These are phyloP conservation scores for Haemorhous mexicanus DNA, from an alignment of 2,113 vertebrate species.

Conservation along the genomic window DNA sequence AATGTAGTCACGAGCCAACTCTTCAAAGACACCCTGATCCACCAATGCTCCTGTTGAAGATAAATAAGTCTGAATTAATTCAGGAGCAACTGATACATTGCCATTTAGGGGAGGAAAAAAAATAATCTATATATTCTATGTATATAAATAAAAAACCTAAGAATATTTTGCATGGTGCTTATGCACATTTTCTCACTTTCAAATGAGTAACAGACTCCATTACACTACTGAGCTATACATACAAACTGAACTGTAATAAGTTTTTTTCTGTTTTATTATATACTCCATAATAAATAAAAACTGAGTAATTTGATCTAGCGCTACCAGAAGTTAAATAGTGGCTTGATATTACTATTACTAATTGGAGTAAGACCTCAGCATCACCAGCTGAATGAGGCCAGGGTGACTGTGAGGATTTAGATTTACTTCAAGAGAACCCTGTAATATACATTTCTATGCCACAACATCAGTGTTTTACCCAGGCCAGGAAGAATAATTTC, in stretches of 20 bases:
- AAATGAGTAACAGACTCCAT: not conserved
- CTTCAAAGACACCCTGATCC: constrained; percentile 98
- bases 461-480: not conserved
- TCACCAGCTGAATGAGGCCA: not conserved
- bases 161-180: not conserved
- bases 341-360: not conserved
- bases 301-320: not conserved
- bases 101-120: not conserved
- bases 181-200: not conserved
- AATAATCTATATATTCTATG: not conserved
- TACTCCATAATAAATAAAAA: not conserved
- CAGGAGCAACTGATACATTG: not conserved
- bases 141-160: not conserved
- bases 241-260: not conserved
- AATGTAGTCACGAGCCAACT: constrained; percentile 90
- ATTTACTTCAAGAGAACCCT: not conserved
- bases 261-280: not conserved
- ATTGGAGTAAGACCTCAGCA: not conserved
- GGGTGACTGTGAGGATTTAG: not conserved
- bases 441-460: not conserved
- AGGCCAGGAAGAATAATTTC: not conserved
- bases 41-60: constrained; percentile 86
- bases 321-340: not conserved
- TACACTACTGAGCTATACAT: not conserved
- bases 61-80: not conserved